These are phyloP conservation scores for Ophiothrix spiculata DNA, from an alignment of 35 echinoderm and acorn worm genomes.

Conservation along the genomic window DNA sequence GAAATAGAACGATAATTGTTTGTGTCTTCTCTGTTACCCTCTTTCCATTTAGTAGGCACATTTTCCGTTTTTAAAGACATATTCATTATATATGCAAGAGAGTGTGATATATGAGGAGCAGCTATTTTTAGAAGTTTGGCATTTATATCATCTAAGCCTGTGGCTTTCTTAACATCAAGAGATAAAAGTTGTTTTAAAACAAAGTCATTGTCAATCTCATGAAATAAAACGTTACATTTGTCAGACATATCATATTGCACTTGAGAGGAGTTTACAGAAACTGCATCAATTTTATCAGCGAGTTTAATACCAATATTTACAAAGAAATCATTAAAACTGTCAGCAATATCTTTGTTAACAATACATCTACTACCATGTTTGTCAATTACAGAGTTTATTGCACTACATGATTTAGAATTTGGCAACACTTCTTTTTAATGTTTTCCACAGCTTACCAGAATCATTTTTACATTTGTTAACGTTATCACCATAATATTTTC, in stretches of 20 bases:
- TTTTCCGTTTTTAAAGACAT: background rate
- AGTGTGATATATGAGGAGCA: background rate
- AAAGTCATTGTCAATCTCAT: background rate
- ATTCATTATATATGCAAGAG: constrained; percentile 16
- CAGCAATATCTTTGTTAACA: background rate
- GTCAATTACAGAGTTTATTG: background rate
- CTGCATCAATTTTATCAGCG: background rate
- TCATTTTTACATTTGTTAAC: no score
- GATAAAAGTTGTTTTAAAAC: background rate
- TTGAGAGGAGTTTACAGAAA: background rate
- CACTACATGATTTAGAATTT: background rate
- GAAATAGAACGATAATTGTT: constrained; percentile 18
- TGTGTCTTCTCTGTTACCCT: background rate
- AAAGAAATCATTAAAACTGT: background rate
- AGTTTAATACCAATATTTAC: background rate
- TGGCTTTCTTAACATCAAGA: constrained; percentile 20
- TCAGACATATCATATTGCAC: background rate
- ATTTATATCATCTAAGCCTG: constrained; percentile 7
- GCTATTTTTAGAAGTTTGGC: background rate
- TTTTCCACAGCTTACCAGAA: no score
- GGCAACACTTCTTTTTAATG: no score
- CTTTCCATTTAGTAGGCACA: constrained; percentile 12
- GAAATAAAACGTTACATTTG: constrained; percentile 4
- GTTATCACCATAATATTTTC: no score
- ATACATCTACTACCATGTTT: background rate